Evolutionary conservation across 2,888 invertebrate genomes (phyloP).

Genomic region (Drosophila gaucha): DNA sequence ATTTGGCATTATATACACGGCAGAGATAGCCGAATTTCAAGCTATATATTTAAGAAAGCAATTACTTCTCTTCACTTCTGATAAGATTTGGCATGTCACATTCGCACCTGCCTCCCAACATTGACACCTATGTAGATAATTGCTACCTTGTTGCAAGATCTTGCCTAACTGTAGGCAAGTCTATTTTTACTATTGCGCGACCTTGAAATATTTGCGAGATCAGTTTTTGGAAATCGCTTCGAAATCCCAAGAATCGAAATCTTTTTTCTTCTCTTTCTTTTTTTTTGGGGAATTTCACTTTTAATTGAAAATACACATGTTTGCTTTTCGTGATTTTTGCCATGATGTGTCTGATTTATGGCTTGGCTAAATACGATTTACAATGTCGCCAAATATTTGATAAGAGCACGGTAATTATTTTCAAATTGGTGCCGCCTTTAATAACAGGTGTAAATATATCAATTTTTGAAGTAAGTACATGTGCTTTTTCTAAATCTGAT

Average conservation of each 20-base stretch:
- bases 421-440: conserved; percentile 23
- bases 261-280: background rate
- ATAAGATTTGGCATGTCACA: conserved; percentile 61
- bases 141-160: conserved; percentile 3
- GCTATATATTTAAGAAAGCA: conserved; percentile 58
- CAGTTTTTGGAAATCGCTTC: background rate
- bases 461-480: conserved; percentile 11
- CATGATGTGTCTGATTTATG: conserved; percentile 16
- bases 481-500: conserved; percentile 12
- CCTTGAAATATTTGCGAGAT: background rate
- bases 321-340: background rate
- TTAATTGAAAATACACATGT: background rate
- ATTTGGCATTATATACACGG: conserved; percentile 44
- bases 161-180: background rate
- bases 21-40: background rate
- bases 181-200: background rate
- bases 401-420: conserved; percentile 32
- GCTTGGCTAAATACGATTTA: conserved; percentile 18
- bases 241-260: background rate
- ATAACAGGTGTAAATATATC: conserved; percentile 39
- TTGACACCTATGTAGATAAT: background rate
- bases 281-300: background rate
- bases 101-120: conserved; percentile 10
- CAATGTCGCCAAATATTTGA: conserved; percentile 13
- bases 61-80: conserved; percentile 30